Evolutionary conservation across 1,140 invertebrate genomes (phyloP).

Genomic region (Galendromus occidentalis): DNA sequence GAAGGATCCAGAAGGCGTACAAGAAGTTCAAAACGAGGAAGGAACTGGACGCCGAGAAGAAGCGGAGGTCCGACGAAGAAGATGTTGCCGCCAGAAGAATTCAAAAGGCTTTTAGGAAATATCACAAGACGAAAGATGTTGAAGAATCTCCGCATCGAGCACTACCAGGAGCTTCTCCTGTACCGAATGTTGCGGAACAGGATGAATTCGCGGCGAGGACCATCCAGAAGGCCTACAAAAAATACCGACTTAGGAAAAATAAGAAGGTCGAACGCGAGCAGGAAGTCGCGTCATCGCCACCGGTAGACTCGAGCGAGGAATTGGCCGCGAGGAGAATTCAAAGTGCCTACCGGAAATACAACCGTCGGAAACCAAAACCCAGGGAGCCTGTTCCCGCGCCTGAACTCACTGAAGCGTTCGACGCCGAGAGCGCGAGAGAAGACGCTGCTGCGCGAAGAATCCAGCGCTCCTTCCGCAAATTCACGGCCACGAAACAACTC

Average conservation of each 20-base stretch:
- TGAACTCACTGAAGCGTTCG: not conserved
- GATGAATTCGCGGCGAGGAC: not conserved
- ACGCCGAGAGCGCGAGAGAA: not conserved
- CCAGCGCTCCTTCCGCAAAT: not conserved
- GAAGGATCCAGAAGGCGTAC: not conserved
- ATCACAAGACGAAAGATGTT: not conserved
- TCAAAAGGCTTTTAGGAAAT: not conserved
- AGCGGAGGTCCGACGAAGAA: not conserved
- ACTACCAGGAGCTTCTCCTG: not conserved
- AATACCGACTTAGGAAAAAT: not conserved
- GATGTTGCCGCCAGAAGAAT: not conserved
- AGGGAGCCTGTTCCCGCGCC: not conserved
- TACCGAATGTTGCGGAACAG: not conserved
- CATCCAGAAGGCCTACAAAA: constrained; percentile 1
- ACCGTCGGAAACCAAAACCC: not conserved
- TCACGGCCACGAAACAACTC: not conserved
- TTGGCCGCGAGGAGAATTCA: not conserved
- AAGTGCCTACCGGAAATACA: not conserved
- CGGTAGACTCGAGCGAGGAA: not conserved
- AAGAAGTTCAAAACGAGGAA: constrained; percentile 10
- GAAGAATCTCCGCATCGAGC: not conserved
- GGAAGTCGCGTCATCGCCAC: not conserved
- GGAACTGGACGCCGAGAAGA: not conserved
- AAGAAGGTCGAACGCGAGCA: not conserved
- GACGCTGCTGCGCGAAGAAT: not conserved